Evolutionary conservation across 1,140 invertebrate species (phyloP), one percentile per base, ranked within the genome.

Genomic region (Atta cephalotes): DNA sequence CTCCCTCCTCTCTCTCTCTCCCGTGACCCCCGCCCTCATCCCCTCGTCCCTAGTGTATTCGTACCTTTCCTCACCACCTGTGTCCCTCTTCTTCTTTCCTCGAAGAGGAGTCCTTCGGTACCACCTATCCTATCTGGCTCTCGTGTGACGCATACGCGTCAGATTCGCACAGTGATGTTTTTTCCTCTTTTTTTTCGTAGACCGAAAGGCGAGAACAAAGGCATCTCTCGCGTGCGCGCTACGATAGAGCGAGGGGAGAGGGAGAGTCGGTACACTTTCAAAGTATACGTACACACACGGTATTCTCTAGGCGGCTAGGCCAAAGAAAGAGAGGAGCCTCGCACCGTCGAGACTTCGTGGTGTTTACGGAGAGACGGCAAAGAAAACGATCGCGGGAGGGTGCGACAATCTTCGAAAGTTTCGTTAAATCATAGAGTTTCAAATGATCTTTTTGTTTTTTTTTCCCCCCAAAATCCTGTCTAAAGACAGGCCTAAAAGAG

Each of bases 71-170:
- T 86, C 78, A 86, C 87, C 76, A 74, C 77, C 85, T 79, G 35
- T 9, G 84, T 87, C 76, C 49, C 85, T 90, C 65, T 66, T 88
- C 87, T 85, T 88, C 76, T 77, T 86, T 68, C 76, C 68, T 82
- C 78, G 77, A 81, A 85, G 86, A 87, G 39, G 49, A 85, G 79
- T 87, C 88, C 88, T 87, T 90, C 85, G 85, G 74, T 89, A 86
- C 77, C 66, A 70, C 39, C 66, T 70, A 70, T 79, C 66, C 88
- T 87, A 85, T 82, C n/a, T 53, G 63, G 56, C 71, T 21, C 51
- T 25, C 58, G 58, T 70, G 68, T 74, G 86, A 82, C 87, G 79
- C 89, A 80, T 80, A 82, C 82, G 85, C 66, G 81, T 91, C 81
- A 74, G 80, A 72, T 89, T 87, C 78, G 86, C 81, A 74, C 63